A percentile compares a stretch with the other conserved stretches of the same genome.
phyloP scores from a whole-genome alignment of 92 coral and sea anemone genomes.

The Zoanthus gigantus region DNA sequence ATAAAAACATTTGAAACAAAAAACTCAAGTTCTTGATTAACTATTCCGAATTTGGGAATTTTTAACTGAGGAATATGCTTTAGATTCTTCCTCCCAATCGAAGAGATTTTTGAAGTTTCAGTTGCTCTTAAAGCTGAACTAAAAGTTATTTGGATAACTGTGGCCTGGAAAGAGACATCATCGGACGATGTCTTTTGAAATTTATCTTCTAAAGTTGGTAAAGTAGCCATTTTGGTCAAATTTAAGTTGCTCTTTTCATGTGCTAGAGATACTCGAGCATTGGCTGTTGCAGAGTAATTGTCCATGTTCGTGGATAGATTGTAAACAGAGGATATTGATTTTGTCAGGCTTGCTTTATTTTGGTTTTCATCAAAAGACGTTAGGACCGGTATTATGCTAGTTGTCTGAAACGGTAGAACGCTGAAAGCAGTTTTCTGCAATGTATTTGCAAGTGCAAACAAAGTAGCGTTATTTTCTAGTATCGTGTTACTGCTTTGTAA shows the following conservation, averaged over 20 bases:
- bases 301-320: not conserved
- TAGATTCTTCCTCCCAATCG: not conserved
- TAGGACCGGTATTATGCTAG: not conserved
- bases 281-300: not conserved
- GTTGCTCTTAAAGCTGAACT: not conserved
- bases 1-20: conserved; percentile 29
- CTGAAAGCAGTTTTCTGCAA: no score
- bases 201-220: not conserved
- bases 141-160: not conserved
- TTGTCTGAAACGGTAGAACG: no score
- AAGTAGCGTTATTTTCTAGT: not conserved
- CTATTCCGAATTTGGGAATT: conserved; percentile 58
- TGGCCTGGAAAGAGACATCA: not conserved
- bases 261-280: not conserved
- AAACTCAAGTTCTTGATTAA: conserved; percentile 58
- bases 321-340: not conserved
- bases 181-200: not conserved
- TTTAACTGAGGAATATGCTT: conserved; percentile 32
- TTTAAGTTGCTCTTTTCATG: not conserved
- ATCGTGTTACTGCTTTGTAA: not conserved
- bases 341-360: not conserved
- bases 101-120: not conserved
- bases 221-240: not conserved
- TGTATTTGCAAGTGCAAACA: no score
- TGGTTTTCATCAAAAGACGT: not conserved